These are phyloP conservation scores for Drosophila leonis DNA, from an alignment of 2,888 invertebrate genomes.

Conservation along the genomic window DNA sequence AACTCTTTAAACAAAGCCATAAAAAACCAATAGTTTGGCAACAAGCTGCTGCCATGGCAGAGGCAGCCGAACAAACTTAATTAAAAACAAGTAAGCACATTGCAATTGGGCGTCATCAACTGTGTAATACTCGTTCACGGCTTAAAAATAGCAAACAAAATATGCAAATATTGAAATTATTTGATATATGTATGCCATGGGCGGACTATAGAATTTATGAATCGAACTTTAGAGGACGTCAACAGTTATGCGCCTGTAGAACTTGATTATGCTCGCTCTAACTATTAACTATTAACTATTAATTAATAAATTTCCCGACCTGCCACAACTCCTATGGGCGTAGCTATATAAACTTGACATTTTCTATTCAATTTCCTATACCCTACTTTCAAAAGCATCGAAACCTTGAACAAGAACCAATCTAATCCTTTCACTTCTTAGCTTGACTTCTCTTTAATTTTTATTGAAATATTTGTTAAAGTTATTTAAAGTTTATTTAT, in stretches of 20 bases:
- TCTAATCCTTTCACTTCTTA: neutral
- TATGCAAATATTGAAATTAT: neutral
- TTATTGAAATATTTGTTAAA: conserved; percentile 6
- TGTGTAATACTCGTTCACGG: neutral
- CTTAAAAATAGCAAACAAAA: neutral
- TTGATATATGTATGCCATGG: no score
- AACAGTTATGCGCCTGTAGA: no score
- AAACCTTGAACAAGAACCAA: neutral
- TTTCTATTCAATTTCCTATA: neutral
- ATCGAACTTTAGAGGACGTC: no score
- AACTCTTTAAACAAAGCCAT: neutral
- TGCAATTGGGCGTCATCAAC: neutral
- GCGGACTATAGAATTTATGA: no score
- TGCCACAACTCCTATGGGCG: neutral
- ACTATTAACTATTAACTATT: no score
- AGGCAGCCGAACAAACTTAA: neutral
- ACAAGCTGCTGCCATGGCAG: conserved; percentile 2
- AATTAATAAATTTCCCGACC: no score
- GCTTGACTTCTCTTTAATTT: conserved; percentile 30
- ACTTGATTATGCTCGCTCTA: no score
- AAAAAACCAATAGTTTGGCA: neutral
- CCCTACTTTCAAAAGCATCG: neutral
- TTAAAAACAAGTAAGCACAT: neutral
- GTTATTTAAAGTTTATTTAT: conserved; percentile 8
- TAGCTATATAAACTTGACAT: neutral